These are phyloP conservation scores for Eufriesea mexicana DNA, from an alignment of 1,140 invertebrate species.

Conservation along the genomic window DNA sequence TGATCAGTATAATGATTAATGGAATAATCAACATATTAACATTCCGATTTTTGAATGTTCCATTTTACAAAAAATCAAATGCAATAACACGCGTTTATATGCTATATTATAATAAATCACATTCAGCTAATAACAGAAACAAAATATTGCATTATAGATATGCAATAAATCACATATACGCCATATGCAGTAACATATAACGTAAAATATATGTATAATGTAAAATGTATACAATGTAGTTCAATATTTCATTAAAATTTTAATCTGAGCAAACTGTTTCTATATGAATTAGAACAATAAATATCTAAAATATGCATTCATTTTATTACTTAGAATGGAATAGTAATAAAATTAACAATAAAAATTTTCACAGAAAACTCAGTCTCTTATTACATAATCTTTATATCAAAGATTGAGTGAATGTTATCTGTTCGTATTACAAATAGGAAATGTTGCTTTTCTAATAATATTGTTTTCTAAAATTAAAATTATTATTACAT, in stretches of 20 bases:
- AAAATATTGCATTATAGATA: not conserved
- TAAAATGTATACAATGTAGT: constrained; percentile 5
- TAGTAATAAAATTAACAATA: constrained; percentile 11
- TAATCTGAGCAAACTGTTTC: constrained; percentile 13
- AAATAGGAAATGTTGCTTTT: constrained; percentile 3
- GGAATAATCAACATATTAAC: constrained; percentile 5
- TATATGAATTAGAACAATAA: constrained; percentile 15
- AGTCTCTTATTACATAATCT: constrained; percentile 4
- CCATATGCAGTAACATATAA: not conserved
- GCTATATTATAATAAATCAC: constrained; percentile 2
- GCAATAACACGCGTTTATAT: constrained; percentile 4
- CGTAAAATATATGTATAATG: not conserved
- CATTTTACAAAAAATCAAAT: not conserved
- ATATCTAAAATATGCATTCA: constrained; percentile 20
- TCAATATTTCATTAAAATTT: constrained; percentile 3
- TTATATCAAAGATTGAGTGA: not conserved
- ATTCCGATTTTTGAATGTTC: not conserved
- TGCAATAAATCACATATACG: constrained; percentile 4
- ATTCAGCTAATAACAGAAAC: not conserved
- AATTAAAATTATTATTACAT: not conserved
- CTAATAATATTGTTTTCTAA: not conserved
- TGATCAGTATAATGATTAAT: not conserved
- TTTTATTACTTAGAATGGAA: constrained; percentile 1
- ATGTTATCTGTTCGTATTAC: not conserved
- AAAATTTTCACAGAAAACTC: not conserved